These are phyloP conservation scores for Rafetus swinhoei DNA, from an alignment of 2,113 vertebrate species.

Conservation along the genomic window DNA sequence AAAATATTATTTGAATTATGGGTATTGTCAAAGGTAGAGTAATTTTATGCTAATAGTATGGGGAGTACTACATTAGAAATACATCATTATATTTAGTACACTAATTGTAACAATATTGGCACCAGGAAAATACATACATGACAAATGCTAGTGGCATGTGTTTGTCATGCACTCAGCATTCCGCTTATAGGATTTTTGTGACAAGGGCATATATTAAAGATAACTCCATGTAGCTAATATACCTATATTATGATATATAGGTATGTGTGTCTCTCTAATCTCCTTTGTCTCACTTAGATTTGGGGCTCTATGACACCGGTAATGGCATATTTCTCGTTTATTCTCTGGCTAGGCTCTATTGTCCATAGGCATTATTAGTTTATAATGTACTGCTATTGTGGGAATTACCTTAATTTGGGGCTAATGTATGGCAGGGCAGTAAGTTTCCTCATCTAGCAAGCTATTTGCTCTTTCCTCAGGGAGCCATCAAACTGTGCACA, in stretches of 20 bases:
- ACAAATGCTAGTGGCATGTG: background rate
- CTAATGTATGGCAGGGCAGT: background rate
- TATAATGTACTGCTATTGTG: background rate
- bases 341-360: background rate
- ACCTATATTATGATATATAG: background rate
- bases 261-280: background rate
- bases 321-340: background rate
- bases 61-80: background rate
- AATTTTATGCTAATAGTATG: background rate
- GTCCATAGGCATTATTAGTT: background rate
- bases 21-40: background rate
- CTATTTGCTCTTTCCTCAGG: background rate
- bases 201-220: background rate
- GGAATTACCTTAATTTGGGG: background rate
- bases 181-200: background rate
- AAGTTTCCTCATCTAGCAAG: background rate
- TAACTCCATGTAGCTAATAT: background rate
- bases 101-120: background rate
- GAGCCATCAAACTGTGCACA: background rate
- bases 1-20: background rate
- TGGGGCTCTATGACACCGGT: background rate
- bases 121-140: background rate
- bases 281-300: background rate
- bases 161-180: background rate
- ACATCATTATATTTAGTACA: background rate